Base-by-base conservation (phyloP, 2,888 invertebrate genomes). In the Dysmachus trigonus region DNA sequence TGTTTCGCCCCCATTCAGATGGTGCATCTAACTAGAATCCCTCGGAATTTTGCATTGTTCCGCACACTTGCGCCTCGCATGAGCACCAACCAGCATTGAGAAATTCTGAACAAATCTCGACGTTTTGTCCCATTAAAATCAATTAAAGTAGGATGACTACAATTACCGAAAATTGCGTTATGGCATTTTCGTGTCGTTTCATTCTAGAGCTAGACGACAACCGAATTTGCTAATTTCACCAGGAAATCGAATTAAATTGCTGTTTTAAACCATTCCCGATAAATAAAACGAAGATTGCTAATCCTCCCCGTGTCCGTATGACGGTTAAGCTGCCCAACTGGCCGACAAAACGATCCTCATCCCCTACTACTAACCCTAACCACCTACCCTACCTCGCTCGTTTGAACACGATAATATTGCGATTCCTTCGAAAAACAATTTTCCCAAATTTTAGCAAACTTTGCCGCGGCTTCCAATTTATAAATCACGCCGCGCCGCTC, bases 341-440 rank as follows among this genome's bases (percentile, higher is more conserved):
- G 18, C 62, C 62, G 38, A n/a, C n/a, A n/a, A 15, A 41, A 22
- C 62, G 8, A n/a, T n/a, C n/a, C n/a, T n/a, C n/a, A n/a, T n/a
- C n/a, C n/a, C n/a, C n/a, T n/a, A n/a, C n/a, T n/a, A n/a, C n/a
- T n/a, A n/a, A n/a, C n/a, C n/a, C n/a, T n/a, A n/a, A n/a, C 53
- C 18, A 2, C 77, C 47, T 27, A 77, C 15, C 51, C 13, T 10
- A 47, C 27, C 30, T 8, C 6, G 27, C 47, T n/a, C n/a, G n/a
- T n/a, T n/a, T n/a, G 27, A 41, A 77, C 47, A 77, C 62, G 27
- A 62, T 62, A 62, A 62, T 62, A 10, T 62, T 77, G 27, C 47
- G 51, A 41, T 77, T 77, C 77, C 77, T 72, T 83, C 27, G 83
- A 72, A 83, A 83, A 83, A 83, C 72, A 83, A 83, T 71, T 83